Conservation (phyloP, 2,113 vertebrate genomes). For the Brachirus orientalis region DNA sequence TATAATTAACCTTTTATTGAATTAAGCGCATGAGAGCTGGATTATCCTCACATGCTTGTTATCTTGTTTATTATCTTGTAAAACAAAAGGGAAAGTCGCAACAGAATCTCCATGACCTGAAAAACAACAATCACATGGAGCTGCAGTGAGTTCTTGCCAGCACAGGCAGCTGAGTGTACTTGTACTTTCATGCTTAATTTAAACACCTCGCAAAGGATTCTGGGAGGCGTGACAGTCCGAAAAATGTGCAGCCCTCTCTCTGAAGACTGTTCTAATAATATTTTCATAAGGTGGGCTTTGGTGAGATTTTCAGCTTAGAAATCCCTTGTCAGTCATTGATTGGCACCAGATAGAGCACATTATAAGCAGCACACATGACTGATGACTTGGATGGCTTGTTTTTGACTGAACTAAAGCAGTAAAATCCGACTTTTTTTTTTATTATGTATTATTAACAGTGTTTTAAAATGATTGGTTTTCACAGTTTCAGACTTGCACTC, state of each 20-base stretch:
- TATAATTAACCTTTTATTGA: constrained; percentile 65
- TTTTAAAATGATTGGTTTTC: no score
- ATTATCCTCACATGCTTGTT: constrained; percentile 73
- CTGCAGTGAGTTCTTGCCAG: constrained; percentile 23
- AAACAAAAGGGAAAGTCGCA: constrained; percentile 29
- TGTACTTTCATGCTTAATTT: constrained; percentile 73
- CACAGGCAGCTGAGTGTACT: constrained; percentile 55
- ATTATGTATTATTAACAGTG: no score
- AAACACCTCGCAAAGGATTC: constrained; percentile 58
- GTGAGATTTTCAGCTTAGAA: no score
- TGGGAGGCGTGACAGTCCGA: constrained; percentile 54
- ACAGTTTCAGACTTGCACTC: no score
- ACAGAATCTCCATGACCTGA: constrained; percentile 35
- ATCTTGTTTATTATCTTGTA: constrained; percentile 71
- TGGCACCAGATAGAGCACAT: no score
- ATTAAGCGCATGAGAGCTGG: constrained; percentile 48
- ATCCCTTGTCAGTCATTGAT: no score
- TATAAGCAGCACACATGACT: no score
- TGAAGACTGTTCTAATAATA: not conserved
- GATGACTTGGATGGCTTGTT: no score
- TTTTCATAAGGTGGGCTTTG: no score
- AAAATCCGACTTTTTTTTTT: no score
- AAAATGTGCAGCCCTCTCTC: not conserved
- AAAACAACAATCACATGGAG: constrained; percentile 1
- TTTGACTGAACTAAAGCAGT: no score